Evolutionary conservation across 2,113 vertebrate species (phyloP), one percentile per base, ranked within the genome.

Genomic region (Heptranchias perlo): DNA sequence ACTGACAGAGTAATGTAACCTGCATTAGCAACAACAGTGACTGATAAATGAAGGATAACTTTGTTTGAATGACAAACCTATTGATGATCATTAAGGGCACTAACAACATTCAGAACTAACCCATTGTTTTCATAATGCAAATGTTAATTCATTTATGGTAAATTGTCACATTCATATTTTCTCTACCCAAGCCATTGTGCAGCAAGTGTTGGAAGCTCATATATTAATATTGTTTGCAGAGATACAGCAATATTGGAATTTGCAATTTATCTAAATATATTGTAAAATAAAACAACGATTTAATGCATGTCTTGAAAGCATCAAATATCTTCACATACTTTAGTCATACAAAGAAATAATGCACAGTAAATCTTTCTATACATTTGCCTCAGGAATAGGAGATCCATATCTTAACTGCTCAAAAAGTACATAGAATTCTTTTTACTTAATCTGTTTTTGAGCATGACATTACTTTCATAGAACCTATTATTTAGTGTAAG

Each of bases 81-180:
- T 94, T 95, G 64, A 69, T 39, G 21, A 65, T 21, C 4, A 69
- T 31, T 69, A 69, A 52, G 44, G 65, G 62, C 52, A 69, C 13
- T 58, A 35, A 16, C 13, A 35, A 10, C 49, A 89, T 89, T 89
- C 52, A 52, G 18, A 54, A 89, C 28, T 89, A 89, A 54, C 47
- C 23, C 47, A 31, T 54, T 28, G 47, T 94, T 65, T 69, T 67
- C 39, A 47, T 47, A 94, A 94, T 49, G 44, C n/a, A 94, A 94
- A 67, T 47, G 21, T 94, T 47, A 64, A 93, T 54, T 8, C 49
- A 62, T 39, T 93, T 82, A 73, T 91, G 87, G 64, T 16, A 67
- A 69, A 49, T 95, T 65, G n/a, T 91, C 86, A 54, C 61, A 58
- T 92, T 94, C n/a, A 94, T 65, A 95, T 35, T 95, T 95, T 73